phyloP scores from a whole-genome alignment of 2,888 invertebrate genomes.

The Tethea ocularis region DNA sequence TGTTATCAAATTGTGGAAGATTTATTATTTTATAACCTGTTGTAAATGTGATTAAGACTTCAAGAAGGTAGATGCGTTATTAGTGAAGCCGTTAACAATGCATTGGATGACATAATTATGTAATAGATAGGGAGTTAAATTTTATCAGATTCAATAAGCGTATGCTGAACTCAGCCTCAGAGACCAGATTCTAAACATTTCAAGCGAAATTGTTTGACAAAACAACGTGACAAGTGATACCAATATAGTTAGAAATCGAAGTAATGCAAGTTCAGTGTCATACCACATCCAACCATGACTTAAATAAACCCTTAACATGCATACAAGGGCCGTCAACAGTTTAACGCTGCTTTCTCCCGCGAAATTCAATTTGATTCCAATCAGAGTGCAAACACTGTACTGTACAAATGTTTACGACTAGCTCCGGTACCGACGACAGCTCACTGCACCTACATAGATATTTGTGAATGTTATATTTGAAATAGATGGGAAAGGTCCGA shows the following conservation, averaged over 20 bases:
- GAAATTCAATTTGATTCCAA: slow-evolving; percentile 45
- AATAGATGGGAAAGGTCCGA: background rate
- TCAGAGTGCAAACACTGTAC: slow-evolving; percentile 27
- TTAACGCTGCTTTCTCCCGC: slow-evolving; percentile 46
- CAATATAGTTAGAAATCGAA: background rate
- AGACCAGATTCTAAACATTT: background rate
- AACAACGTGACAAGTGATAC: background rate
- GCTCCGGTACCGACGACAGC: background rate
- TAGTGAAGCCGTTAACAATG: background rate
- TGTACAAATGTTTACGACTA: slow-evolving; percentile 9
- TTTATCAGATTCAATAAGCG: background rate
- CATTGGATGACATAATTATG: background rate
- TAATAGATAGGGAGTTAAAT: too few relatives aligned
- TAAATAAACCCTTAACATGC: slow-evolving; percentile 6
- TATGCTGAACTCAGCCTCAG: background rate
- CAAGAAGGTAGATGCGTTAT: background rate
- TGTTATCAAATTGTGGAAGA: background rate
- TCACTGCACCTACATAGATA: background rate
- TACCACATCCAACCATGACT: slow-evolving; percentile 7
- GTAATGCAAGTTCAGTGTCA: slow-evolving; percentile 1
- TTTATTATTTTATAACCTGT: background rate
- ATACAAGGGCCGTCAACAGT: slow-evolving; percentile 24
- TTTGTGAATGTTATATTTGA: background rate
- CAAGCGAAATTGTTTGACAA: background rate
- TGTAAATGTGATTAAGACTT: background rate